These are phyloP conservation scores for Dendroctonus ponderosae DNA, from an alignment of 1,140 invertebrate species.

Conservation along the genomic window DNA sequence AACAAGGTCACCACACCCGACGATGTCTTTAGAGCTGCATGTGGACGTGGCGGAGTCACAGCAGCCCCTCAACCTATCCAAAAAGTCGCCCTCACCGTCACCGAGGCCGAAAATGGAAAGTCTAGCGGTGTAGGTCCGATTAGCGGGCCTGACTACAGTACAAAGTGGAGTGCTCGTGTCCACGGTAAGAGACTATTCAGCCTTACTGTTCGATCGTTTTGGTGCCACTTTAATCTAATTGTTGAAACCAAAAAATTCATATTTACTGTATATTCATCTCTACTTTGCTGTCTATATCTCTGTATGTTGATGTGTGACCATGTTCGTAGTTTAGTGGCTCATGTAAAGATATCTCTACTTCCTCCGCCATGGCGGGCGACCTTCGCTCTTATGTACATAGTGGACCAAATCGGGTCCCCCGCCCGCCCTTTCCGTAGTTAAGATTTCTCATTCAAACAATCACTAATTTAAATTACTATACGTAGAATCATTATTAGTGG, in stretches of 20 bases:
- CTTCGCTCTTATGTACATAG: constrained; percentile 47
- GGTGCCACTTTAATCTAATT: constrained; percentile 55
- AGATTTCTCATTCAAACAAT: constrained; percentile 48
- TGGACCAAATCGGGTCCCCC: constrained; percentile 43
- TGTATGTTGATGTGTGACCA: constrained; percentile 45
- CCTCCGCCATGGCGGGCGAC: constrained; percentile 44
- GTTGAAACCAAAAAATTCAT: constrained; percentile 59
- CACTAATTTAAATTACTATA: constrained; percentile 48
- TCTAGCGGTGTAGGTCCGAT: constrained; percentile 56
- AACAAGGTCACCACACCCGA: constrained; percentile 46
- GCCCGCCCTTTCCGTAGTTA: constrained; percentile 41
- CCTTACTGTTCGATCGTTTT: constrained; percentile 22
- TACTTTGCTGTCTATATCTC: constrained; percentile 42
- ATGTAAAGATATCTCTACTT: constrained; percentile 43
- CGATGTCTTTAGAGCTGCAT: constrained; percentile 71
- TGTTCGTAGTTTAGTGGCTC: constrained; percentile 37
- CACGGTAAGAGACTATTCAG: constrained; percentile 28
- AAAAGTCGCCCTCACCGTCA: constrained; percentile 80
- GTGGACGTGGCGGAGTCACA: constrained; percentile 78
- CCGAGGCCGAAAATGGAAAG: constrained; percentile 61
- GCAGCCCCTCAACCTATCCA: constrained; percentile 83
- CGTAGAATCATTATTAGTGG: constrained; percentile 32
- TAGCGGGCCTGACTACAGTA: constrained; percentile 39
- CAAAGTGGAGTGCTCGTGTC: constrained; percentile 46
- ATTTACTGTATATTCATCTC: constrained; percentile 54